phyloP scores from a whole-genome alignment of 2,113 vertebrate genomes.

The Athene noctua region DNA sequence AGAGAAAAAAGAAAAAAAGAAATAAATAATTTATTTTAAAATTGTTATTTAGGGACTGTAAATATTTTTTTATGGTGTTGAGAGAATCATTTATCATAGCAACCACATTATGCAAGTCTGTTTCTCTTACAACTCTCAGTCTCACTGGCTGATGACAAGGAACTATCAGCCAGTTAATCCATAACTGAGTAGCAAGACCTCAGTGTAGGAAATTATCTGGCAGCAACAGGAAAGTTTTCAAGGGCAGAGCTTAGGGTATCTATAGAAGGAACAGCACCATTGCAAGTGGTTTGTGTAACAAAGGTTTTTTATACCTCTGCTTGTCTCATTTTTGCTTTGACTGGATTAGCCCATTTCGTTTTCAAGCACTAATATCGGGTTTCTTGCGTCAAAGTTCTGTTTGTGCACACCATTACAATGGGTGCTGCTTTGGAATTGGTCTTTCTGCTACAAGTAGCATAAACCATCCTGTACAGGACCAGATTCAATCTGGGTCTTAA shows the following conservation, averaged over 20 bases:
- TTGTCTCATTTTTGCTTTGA: neutral
- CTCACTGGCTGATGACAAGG: constrained; percentile 31
- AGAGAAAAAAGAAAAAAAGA: neutral
- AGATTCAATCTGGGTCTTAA: neutral
- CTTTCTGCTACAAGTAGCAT: neutral
- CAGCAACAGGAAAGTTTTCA: neutral
- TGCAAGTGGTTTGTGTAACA: neutral
- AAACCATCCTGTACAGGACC: neutral
- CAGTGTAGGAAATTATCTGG: constrained; percentile 8
- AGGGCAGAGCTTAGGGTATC: neutral
- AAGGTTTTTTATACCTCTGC: neutral
- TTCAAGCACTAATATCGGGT: neutral
- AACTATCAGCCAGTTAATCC: constrained; percentile 44
- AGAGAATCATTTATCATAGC: constrained; percentile 20
- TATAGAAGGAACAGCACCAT: neutral
- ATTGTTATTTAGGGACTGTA: constrained; percentile 11
- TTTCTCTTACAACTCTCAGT: constrained; percentile 1
- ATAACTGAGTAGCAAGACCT: neutral
- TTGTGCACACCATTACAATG: neutral
- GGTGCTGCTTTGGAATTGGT: neutral
- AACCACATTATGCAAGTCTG: constrained; percentile 1
- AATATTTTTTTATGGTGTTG: constrained; percentile 29
- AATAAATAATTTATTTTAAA: constrained; percentile 13
- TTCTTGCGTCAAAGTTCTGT: neutral
- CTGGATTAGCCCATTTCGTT: neutral